phyloP scores from a whole-genome alignment of 2,888 invertebrate species.

The Malthinus flaveolus region DNA sequence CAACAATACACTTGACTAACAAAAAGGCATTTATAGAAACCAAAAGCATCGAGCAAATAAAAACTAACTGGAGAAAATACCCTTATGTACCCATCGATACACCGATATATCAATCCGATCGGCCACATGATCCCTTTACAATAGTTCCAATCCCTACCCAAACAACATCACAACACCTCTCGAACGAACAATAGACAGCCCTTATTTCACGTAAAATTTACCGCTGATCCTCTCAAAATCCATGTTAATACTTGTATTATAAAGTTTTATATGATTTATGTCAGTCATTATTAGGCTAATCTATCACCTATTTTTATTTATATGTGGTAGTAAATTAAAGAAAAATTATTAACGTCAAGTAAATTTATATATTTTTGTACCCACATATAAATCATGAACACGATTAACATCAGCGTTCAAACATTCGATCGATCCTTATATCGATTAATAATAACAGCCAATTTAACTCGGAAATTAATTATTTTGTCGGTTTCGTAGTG shows the following conservation, averaged over 20 bases:
- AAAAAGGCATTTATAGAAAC: conserved; percentile 33
- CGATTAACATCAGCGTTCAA: too few species aligned
- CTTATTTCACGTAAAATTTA: conserved; percentile 42
- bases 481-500: too few species aligned
- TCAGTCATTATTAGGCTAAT: conserved; percentile 22
- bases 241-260: conserved; percentile 50
- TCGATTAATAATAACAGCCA: too few species aligned
- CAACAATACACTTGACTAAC: conserved; percentile 39
- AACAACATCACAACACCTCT: conserved; percentile 52
- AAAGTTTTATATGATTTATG: conserved; percentile 46
- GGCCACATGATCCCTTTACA: conserved; percentile 44
- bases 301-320: conserved; percentile 22
- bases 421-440: too few species aligned
- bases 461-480: too few species aligned
- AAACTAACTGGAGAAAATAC: conserved; percentile 22
- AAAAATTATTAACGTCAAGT: too few species aligned
- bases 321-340: conserved; percentile 1
- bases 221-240: conserved; percentile 48
- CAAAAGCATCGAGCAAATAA: conserved; percentile 22
- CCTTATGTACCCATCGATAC: conserved; percentile 28
- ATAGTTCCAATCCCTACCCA: conserved; percentile 41
- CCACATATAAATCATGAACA: too few species aligned
- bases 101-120: conserved; percentile 39
- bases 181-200: conserved; percentile 45
- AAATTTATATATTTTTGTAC: too few species aligned